Evolutionary conservation across 2,797 vertebrate genomes (phyloP), one percentile per base, ranked within the genome.

Genomic region (Danio kyathit): DNA sequence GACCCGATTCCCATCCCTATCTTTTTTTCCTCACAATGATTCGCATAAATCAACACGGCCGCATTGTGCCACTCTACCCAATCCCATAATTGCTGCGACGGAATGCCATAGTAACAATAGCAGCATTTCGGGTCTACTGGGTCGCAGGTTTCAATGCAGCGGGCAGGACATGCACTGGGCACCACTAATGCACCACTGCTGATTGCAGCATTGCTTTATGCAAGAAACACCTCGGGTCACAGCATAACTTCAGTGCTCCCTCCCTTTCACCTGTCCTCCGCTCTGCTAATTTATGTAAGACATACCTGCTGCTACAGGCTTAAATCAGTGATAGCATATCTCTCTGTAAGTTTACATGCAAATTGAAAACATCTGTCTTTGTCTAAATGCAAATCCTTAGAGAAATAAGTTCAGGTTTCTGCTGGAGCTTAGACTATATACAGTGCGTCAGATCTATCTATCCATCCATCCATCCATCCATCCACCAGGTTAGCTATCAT

Each of bases 41-140:
- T 54, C 56, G 46, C 64, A 86, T 54, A 75, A 73, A 61, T 77
- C 81, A 84, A 76, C 38, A 17, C 46, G 17, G 57, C 51, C 48
- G 21, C 76, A 82, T 81, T 67, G 71, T 83, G 63, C 63, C 60
- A 60, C 60, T 70, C 43, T 79, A 79, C 57, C 75, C 80, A 81
- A 83, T 81, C 61, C 57, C 29, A 44, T 72, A 38, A 76, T 54
- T 71, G 74, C 78, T 85, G 61, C 41, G n/a, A 12, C 0, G n/a
- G 61, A 82, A 82, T 78, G 46, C 46, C 83, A 69, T 41, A 5
- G 21, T 67, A 83, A 87, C 82, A 85, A 81, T 79, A 64, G 76
- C 72, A n/a, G 54, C 17, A 49, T 75, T 84, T 52, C 67, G 60
- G 80, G 52, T 73, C 81, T 79, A 66, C 71, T 73, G 74, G 65